These are phyloP conservation scores for Saccopteryx leptura DNA, from an alignment of 2,113 vertebrate species.

Conservation along the genomic window DNA sequence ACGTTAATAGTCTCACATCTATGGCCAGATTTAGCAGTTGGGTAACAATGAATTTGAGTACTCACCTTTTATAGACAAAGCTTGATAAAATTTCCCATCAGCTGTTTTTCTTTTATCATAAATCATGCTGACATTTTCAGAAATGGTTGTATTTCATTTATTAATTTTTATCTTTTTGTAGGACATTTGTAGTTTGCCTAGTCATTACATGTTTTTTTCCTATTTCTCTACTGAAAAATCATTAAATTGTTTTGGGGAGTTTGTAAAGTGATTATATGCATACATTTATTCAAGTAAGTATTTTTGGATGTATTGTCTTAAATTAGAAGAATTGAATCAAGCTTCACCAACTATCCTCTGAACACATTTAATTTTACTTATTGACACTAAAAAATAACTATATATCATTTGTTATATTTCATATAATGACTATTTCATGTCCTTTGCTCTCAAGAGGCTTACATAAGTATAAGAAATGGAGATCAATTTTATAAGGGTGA, in stretches of 20 bases:
- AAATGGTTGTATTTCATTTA: not conserved
- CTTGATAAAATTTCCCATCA: not conserved
- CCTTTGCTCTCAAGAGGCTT: not conserved
- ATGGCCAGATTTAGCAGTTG: not conserved
- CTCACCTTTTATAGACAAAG: not conserved
- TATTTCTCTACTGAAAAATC: conserved; percentile 3
- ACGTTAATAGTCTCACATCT: not conserved
- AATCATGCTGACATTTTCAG: conserved; percentile 36
- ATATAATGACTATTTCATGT: not conserved
- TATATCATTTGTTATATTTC: not conserved
- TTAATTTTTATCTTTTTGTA: not conserved
- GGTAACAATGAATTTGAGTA: not conserved
- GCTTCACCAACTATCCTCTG: not conserved
- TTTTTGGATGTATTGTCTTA: not conserved
- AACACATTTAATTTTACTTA: conserved; percentile 3
- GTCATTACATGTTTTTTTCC: not conserved
- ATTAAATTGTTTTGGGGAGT: not conserved
- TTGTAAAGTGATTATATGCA: not conserved
- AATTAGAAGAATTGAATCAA: conserved; percentile 5
- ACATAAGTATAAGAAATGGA: not conserved
- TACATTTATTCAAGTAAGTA: not conserved
- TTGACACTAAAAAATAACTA: conserved; percentile 1
- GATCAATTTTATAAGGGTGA: not conserved
- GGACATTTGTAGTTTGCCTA: not conserved
- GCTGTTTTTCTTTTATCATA: not conserved